Percentiles rank a stretch among this genome's conserved stretches.
Conservation (phyloP, 2,113 vertebrate species). For the Alligator mississippiensis region DNA sequence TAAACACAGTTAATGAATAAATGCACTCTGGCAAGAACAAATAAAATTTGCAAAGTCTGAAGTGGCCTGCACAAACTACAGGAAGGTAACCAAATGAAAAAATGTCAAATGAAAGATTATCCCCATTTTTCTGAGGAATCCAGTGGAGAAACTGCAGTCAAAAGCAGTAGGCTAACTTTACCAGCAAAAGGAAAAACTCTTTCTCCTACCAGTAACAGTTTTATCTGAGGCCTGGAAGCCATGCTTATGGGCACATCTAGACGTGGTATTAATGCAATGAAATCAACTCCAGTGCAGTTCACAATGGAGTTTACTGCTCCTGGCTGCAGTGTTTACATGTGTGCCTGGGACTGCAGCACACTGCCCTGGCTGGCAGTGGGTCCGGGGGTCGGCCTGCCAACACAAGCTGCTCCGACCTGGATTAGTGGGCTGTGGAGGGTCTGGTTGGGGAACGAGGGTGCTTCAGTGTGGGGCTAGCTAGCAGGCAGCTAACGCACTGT, state of each 20-base stretch:
- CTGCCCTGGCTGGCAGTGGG: no score
- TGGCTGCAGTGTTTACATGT: no score
- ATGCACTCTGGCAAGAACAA: constrained; percentile 73
- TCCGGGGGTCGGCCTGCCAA: no score
- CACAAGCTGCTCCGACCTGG: no score
- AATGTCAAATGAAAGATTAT: constrained; percentile 71
- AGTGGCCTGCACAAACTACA: constrained; percentile 61
- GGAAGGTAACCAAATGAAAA: constrained; percentile 73
- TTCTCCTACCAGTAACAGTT: constrained; percentile 25
- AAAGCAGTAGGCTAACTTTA: constrained; percentile 37
- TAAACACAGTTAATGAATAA: constrained; percentile 76
- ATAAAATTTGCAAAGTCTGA: constrained; percentile 69
- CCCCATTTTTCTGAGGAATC: constrained; percentile 57
- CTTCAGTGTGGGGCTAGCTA: no score
- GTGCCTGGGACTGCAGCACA: no score
- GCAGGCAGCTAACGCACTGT: no score
- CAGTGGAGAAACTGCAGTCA: constrained; percentile 18
- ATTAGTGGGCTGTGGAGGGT: no score
- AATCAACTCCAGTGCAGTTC: no score
- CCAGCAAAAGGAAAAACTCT: constrained; percentile 49
- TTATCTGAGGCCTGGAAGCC: constrained; percentile 8
- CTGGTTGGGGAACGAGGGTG: no score
- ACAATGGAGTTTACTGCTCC: no score
- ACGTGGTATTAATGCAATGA: no score
- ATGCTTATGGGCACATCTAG: background rate